Evolutionary conservation across 1,140 invertebrate species (phyloP), one percentile per base, ranked within the genome.

Genomic region (Drosophila sucinea): DNA sequence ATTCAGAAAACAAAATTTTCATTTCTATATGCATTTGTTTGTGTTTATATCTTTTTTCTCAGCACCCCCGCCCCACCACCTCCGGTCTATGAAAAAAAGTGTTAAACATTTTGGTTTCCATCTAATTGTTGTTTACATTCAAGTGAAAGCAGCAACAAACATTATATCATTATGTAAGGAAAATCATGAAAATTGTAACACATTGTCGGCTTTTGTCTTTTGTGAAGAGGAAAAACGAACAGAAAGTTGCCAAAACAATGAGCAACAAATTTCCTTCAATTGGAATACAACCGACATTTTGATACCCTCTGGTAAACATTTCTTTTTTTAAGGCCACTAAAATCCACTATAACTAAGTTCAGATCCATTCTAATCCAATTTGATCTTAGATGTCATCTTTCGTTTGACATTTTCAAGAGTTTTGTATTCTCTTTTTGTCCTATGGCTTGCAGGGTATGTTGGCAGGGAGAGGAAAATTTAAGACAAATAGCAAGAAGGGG

Each of bases 81-180:
- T 17, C 17, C 17, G 17, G 32, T 41, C 29, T 41, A n/a, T 41
- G 40, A 11, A 4, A 72, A 72, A 72, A 86, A 87, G 83, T 87
- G 79, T 87, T 87, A 79, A 86, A 85, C 78, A 70, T 76, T 40
- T 58, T 78, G 65, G 66, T 76, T 64, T 68, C 47, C 47, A 11
- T 73, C 70, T 79, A 82, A 86, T 87, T 86, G 75, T 79, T 86
- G 83, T 86, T 86, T 86, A 86, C 73, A 73, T 82, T 69, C 55
- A 35, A 82, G 83, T 73, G 82, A 87, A 86, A 86, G 79, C 78
- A 33, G 47, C 38, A 73, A 60, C 61, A 66, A 62, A 35, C n/a
- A 7, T 4, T 25, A 69, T 51, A 40, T 32, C 61, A 51, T 79
- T 75, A 67, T 63, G 81, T 78, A 78, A 72, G 58, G 58, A 60